phyloP scores from a whole-genome alignment of 2,888 invertebrate genomes.

The Rugalucina vietnamica region DNA sequence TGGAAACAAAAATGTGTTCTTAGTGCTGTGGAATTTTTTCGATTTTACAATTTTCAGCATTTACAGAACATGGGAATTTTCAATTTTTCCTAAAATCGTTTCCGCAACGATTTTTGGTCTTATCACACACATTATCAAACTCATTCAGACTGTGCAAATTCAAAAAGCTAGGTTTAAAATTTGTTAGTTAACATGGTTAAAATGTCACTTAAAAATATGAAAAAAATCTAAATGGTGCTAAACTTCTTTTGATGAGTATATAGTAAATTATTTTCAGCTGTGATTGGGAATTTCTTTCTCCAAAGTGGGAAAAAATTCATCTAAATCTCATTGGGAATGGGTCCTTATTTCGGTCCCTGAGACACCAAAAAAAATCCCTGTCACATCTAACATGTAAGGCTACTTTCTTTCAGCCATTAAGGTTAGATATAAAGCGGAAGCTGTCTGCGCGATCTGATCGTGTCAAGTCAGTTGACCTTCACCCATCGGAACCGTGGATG shows the following conservation, averaged over 20 bases:
- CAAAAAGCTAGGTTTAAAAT: too few relatives aligned
- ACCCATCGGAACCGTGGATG: conserved; percentile 99
- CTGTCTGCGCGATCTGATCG: conserved; percentile 98
- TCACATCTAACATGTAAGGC: background rate
- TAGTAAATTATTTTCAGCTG: background rate
- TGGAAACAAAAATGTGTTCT: too few relatives aligned
- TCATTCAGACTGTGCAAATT: too few relatives aligned
- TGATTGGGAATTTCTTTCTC: too few relatives aligned
- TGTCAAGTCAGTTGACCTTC: conserved; percentile 98
- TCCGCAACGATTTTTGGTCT: too few relatives aligned
- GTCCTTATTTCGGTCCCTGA: background rate
- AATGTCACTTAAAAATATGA: background rate
- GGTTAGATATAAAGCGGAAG: conserved; percentile 99
- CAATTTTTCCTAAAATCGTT: too few relatives aligned
- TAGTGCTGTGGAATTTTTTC: too few relatives aligned
- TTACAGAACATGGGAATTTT: too few relatives aligned
- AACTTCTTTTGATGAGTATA: background rate
- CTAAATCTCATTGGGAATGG: background rate
- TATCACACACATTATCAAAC: too few relatives aligned
- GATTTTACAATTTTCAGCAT: too few relatives aligned
- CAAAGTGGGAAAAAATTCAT: background rate
- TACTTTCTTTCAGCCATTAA: conserved; percentile 89
- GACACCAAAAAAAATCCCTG: background rate
- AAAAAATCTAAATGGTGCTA: background rate
- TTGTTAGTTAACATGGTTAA: too few relatives aligned